These are phyloP conservation scores for Musca vetustissima DNA, from an alignment of 1,140 invertebrate genomes.

Conservation along the genomic window DNA sequence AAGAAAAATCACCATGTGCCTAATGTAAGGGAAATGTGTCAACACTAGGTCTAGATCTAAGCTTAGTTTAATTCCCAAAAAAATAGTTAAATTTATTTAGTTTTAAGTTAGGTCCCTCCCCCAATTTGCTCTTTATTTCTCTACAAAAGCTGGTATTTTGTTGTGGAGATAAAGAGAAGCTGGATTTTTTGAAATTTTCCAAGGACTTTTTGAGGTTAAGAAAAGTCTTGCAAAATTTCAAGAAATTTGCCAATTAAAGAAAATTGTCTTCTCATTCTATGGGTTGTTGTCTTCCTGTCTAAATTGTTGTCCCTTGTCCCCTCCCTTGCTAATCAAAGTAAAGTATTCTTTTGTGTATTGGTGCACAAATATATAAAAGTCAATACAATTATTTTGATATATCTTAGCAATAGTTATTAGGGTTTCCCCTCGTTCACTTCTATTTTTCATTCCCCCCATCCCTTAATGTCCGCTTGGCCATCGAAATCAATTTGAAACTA, in stretches of 20 bases:
- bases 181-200: constrained; percentile 11
- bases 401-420: background rate
- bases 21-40: background rate
- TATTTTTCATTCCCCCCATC: background rate
- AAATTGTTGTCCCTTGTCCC: background rate
- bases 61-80: too few relatives aligned
- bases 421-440: too few relatives aligned
- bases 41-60: too few relatives aligned
- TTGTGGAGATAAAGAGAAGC: too few relatives aligned
- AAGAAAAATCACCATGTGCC: background rate
- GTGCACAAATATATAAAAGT: constrained; percentile 10
- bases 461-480: background rate
- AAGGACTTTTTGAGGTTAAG: constrained; percentile 1
- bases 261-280: background rate
- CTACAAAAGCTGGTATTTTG: too few relatives aligned
- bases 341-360: constrained; percentile 17
- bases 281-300: background rate
- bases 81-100: too few relatives aligned
- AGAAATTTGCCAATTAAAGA: background rate
- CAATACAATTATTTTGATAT: background rate
- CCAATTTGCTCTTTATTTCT: too few relatives aligned
- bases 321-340: background rate
- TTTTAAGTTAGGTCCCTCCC: too few relatives aligned
- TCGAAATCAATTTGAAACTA: background rate
- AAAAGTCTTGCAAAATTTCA: constrained; percentile 16